phyloP scores from a whole-genome alignment of 2,113 vertebrate species.

The Cebidichthys violaceus region DNA sequence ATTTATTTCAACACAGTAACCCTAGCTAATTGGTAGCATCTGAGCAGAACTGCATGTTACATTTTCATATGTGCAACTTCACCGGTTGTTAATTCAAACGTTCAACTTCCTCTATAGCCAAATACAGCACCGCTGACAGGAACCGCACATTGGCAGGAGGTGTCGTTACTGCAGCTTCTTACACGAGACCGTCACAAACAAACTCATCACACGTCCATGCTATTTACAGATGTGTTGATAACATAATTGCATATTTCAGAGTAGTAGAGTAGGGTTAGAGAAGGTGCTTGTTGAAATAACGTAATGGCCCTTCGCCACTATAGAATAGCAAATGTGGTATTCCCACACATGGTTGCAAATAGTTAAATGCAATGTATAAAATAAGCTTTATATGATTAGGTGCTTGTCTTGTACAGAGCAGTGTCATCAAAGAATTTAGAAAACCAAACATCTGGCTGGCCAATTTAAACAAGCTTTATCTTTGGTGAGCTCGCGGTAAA shows the following conservation, averaged over 20 bases:
- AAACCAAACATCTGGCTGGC: conserved; percentile 4
- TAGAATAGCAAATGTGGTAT: rapidly evolving
- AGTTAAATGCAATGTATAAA: background rate
- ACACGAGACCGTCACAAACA: conserved; percentile 2
- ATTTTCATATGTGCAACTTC: background rate
- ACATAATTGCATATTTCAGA: background rate
- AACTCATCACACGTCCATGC: background rate
- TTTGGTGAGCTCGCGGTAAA: background rate
- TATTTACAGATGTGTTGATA: background rate
- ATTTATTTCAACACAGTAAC: conserved; percentile 21
- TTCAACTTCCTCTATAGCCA: background rate
- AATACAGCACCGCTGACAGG: background rate
- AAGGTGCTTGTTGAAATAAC: background rate
- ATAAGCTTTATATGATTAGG: rapidly evolving
- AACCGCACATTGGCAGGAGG: background rate
- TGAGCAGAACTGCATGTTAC: background rate
- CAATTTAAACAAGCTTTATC: conserved; percentile 9
- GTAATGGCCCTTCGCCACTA: background rate
- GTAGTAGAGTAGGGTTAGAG: too few species aligned
- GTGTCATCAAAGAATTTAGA: background rate
- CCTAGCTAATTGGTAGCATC: conserved; percentile 25
- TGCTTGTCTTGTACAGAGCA: background rate
- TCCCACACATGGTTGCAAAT: conserved; percentile 10
- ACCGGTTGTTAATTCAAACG: background rate
- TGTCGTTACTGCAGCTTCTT: background rate